A percentile compares a stretch with the other conserved stretches of the same genome.
Conservation (phyloP, 2,113 vertebrate species). For the Lampris incognitus region DNA sequence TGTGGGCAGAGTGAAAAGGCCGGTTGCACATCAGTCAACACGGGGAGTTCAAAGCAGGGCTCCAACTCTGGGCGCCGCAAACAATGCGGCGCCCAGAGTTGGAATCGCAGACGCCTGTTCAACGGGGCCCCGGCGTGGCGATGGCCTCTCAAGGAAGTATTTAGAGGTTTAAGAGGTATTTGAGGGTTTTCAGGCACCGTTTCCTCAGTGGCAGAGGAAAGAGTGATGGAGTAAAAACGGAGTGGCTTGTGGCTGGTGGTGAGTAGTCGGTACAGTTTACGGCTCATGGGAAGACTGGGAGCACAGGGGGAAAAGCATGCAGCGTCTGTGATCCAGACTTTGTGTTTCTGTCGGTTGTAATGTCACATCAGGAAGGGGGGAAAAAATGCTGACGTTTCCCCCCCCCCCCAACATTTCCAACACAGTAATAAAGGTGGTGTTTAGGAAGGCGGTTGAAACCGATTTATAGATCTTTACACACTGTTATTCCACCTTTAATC, state of each 20-base stretch:
- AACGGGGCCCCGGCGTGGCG: conserved; percentile 6
- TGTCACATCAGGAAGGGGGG: conserved; percentile 18
- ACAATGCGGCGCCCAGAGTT: conserved; percentile 15
- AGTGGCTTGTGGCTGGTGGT: conserved; percentile 52
- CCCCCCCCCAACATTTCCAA: conserved; percentile 21
- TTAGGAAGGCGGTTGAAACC: conserved; percentile 49
- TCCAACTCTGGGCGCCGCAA: background rate
- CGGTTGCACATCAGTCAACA: conserved; percentile 5
- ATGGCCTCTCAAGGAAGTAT: conserved; percentile 46
- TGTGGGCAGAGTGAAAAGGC: no score
- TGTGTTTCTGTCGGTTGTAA: conserved; percentile 36
- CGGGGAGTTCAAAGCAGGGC: background rate
- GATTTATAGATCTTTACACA: conserved; percentile 56
- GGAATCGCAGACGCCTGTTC: conserved; percentile 8
- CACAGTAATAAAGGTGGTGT: conserved; percentile 18
- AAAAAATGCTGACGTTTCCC: conserved; percentile 40
- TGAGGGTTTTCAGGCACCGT: conserved; percentile 46
- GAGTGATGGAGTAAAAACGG: conserved; percentile 32
- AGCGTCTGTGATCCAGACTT: background rate
- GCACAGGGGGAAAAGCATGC: background rate
- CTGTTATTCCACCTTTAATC: conserved; percentile 55
- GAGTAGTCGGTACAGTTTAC: conserved; percentile 46
- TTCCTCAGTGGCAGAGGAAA: conserved; percentile 29
- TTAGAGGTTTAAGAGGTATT: conserved; percentile 58
- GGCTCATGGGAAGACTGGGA: conserved; percentile 31